Evolutionary conservation across 2,888 invertebrate genomes (phyloP), one percentile per base, ranked within the genome.

Genomic region (Calliphora vomitoria): DNA sequence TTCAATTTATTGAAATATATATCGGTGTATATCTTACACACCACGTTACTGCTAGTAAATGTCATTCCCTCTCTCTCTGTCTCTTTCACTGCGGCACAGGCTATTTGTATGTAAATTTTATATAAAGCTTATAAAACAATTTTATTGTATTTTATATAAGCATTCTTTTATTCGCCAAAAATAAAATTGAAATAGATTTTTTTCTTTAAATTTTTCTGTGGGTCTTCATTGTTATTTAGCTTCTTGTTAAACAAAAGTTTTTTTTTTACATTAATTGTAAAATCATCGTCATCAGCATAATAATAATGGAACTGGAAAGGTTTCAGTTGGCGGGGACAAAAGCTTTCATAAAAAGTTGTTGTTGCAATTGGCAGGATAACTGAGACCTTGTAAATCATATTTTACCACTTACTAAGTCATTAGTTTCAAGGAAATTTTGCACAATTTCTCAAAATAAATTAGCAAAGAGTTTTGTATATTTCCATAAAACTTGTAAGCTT

Each of bases 1-100:
- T 76, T 38, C 13, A 72, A 64, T 47, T 62, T 75, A 75, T 75
- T 75, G 47, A 44, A 62, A 75, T 25, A 75, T 18, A 75, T 47
- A 35, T 75, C n/a, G 31, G 31, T 60, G 11, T 13, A 25, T 5
- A 3, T 15, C 31, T 31, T 4, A 35, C 4, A 47, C 13, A 11
- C 68, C 72, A 58, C 38, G 20, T 44, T 44, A 44, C 11, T 10
- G 13, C 10, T 10, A 44, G 47, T 25, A 44, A 44, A 11, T 44
- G n/a, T 13, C 20, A 20, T 18, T 55, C 13, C 38, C 11, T 38
- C 35, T 38, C 38, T 35, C 18, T 5, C 10, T 5, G 6, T 60
- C 13, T 44, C 11, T 13, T 44, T 44, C 44, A 4, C 13, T 44
- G 4, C 3, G 3, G 44, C 3, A 13, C 13, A 3, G 35, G 20